Percentiles rank a stretch among this genome's conserved stretches.
Conservation (phyloP, 1,140 invertebrate genomes). For the Cherax quadricarinatus region DNA sequence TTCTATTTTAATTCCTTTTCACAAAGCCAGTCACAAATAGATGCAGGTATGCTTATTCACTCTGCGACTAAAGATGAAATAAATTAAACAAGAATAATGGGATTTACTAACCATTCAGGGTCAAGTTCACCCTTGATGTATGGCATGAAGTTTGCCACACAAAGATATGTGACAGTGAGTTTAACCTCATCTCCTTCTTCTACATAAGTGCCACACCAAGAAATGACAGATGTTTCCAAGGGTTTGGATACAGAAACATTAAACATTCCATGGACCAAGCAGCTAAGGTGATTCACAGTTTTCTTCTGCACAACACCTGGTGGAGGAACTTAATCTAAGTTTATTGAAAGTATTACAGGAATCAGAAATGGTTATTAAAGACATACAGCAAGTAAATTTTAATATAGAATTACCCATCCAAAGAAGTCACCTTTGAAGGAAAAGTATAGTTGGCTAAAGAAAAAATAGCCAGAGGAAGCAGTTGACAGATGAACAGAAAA, state of each 20-base stretch:
- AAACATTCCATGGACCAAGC: conserved; percentile 43
- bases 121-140: conserved; percentile 19
- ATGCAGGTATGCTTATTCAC: not conserved
- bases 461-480: too few relatives aligned
- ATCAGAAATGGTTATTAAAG: not conserved
- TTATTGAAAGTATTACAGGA: not conserved
- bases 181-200: conserved; percentile 25
- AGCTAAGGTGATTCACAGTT: conserved; percentile 31
- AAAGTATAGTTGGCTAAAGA: too few relatives aligned
- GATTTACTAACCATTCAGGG: conserved; percentile 16
- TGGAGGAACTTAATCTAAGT: not conserved
- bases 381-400: too few relatives aligned
- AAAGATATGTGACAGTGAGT: conserved; percentile 6
- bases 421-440: too few relatives aligned
- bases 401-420: too few relatives aligned
- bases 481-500: too few relatives aligned
- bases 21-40: too few relatives aligned
- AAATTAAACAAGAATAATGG: not conserved
- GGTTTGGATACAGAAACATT: conserved; percentile 40
- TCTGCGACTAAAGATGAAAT: not conserved
- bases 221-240: not conserved
- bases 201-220: conserved; percentile 21
- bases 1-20: too few relatives aligned
- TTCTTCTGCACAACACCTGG: conserved; percentile 44
- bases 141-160: conserved; percentile 6